Evolutionary conservation across 2,797 vertebrate species (phyloP), one percentile per base, ranked within the genome.

Genomic region (Coregonus sp.): DNA sequence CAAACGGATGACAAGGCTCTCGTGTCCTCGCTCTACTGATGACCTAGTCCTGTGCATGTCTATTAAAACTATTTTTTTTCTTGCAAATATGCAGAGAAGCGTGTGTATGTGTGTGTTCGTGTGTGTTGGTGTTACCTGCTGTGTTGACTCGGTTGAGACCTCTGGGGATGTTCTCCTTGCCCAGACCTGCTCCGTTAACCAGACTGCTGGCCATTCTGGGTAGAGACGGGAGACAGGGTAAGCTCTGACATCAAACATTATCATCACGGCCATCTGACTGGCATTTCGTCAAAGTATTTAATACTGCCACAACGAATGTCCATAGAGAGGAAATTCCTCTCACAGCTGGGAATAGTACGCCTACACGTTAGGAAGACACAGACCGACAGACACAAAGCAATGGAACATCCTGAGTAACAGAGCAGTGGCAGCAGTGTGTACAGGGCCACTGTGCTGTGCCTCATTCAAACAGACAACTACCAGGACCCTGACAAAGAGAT

Each of bases 141-240:
- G 84, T 79, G 75, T 94, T 95, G 82, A 95, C 91, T 91, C 85
- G 91, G 84, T 90, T 82, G 51, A 94, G 82, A 52, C 93, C 93
- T 86, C 80, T 92, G 16, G 89, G 93, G 84, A 86, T 9, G 80
- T 80, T 90, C 80, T 84, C 80, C 76, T 86, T 89, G 78, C 80
- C 86, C 0, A 6, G 72, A 95, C 94, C 94, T 93, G 91, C 93
- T 84, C 84, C 81, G 76, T 94, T 95, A 81, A 56, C 80, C 72
- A 63, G 67, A 61, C 78, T 65, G 73, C 82, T 82, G 78, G 78
- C 70, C 69, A 75, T 65, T 78, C 92, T 93, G 84, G 20, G 71
- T 29, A 37, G 70, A 83, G 31, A 88, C 77, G 80, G 11, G 50
- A 40, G 69, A 78, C 59, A 75, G n/a, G 56, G 76, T 82, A 72